Conservation (phyloP, 2,113 vertebrate species). For the Casuarius casuarius region DNA sequence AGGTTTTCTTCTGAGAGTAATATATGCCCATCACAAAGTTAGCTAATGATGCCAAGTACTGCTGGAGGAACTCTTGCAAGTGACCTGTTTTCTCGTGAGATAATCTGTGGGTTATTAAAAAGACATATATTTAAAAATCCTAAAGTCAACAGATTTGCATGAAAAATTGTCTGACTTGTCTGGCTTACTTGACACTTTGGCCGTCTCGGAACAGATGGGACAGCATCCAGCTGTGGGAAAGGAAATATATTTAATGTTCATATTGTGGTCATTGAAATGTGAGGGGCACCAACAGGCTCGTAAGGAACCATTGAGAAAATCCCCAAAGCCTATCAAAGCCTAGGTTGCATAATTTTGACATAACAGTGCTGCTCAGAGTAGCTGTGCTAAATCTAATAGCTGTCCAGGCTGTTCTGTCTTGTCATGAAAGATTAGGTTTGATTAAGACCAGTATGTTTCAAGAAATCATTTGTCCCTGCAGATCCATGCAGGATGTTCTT, state of each 20-base stretch:
- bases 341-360: slow-evolving; percentile 44
- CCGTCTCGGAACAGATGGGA: slow-evolving; percentile 63
- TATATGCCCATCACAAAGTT: background rate
- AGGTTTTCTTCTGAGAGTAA: slow-evolving; percentile 32
- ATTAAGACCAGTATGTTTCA: slow-evolving; percentile 35
- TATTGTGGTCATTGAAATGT: slow-evolving; percentile 39
- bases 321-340: slow-evolving; percentile 49
- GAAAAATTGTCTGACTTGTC: slow-evolving; percentile 63
- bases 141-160: slow-evolving; percentile 70
- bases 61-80: slow-evolving; percentile 32
- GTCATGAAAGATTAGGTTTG: slow-evolving; percentile 47
- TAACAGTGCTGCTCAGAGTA: slow-evolving; percentile 35
- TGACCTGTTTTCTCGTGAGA: slow-evolving; percentile 9
- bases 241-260: slow-evolving; percentile 53
- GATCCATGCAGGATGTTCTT: background rate
- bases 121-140: slow-evolving; percentile 61
- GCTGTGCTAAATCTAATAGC: slow-evolving; percentile 26
- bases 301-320: slow-evolving; percentile 57
- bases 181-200: slow-evolving; percentile 59
- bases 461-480: slow-evolving; percentile 17
- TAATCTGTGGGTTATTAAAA: slow-evolving; percentile 66
- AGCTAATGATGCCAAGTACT: slow-evolving; percentile 15
- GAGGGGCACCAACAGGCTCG: slow-evolving; percentile 46
- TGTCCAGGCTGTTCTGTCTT: slow-evolving; percentile 11
- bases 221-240: slow-evolving; percentile 67